Conservation (phyloP, 2,797 vertebrate species). For the Florisuga fusca region DNA sequence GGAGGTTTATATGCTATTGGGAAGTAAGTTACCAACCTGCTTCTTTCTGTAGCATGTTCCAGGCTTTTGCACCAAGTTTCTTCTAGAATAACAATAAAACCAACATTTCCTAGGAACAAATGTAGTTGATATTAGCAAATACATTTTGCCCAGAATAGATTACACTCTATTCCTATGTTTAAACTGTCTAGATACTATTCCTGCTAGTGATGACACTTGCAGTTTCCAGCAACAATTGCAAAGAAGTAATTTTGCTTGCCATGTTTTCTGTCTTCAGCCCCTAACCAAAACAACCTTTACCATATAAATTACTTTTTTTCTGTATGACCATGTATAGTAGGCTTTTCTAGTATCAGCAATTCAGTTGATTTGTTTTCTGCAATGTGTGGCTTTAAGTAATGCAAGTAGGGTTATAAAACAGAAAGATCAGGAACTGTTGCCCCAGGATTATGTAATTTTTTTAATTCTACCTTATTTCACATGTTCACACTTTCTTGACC, state of each 20-base stretch:
- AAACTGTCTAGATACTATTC: neutral
- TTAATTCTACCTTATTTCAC: neutral
- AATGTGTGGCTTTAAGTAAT: neutral
- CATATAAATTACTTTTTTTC: neutral
- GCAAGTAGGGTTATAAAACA: neutral
- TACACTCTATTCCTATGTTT: neutral
- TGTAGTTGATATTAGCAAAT: neutral
- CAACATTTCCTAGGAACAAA: neutral
- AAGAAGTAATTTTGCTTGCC: neutral
- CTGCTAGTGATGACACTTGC: neutral
- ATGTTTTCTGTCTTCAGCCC: neutral
- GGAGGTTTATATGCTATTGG: neutral
- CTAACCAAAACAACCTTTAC: neutral
- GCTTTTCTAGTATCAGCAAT: neutral
- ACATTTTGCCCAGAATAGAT: neutral
- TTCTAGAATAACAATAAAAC: neutral
- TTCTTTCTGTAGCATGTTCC: neutral
- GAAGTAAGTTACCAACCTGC: neutral
- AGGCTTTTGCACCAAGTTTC: neutral
- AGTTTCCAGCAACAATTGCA: neutral
- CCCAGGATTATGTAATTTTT: neutral
- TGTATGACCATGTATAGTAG: fast-evolving
- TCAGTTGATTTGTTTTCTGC: neutral
- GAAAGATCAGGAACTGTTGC: neutral
- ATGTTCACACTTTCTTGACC: neutral